Percentiles rank a stretch among this genome's conserved stretches.
Conservation (phyloP, 2,797 vertebrate genomes). For the Echeneis naucrates region DNA sequence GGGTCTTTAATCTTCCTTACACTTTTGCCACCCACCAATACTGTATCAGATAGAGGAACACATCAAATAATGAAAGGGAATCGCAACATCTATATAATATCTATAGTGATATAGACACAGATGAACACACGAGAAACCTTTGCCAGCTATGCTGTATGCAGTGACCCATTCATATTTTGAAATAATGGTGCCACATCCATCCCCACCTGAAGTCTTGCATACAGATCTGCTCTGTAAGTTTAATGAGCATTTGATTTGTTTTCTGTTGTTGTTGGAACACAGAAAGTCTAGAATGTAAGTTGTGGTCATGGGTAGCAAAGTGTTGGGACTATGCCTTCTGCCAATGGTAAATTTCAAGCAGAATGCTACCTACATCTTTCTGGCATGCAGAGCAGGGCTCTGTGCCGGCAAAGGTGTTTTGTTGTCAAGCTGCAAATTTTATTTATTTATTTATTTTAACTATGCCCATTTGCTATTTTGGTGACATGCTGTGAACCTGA, state of each 20-base stretch:
- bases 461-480: conserved; percentile 32
- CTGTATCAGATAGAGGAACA: conserved; percentile 31
- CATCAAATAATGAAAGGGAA: conserved; percentile 27
- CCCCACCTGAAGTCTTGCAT: not conserved
- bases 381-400: not conserved
- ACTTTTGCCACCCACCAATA: conserved; percentile 1
- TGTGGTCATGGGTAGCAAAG: not conserved
- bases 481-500: conserved; percentile 58
- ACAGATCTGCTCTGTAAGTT: conserved; percentile 1
- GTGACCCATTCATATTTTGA: conserved; percentile 10
- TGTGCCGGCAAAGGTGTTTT: conserved; percentile 14
- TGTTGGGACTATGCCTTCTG: too few species aligned
- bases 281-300: not conserved
- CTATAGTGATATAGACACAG: too few species aligned
- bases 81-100: conserved; percentile 34
- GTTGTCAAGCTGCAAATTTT: conserved; percentile 9
- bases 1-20: conserved; percentile 1
- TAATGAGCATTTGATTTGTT: conserved; percentile 17
- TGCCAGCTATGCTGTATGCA: conserved; percentile 6
- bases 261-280: not conserved
- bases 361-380: conserved; percentile 8
- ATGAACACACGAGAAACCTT: too few species aligned
- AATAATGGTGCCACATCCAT: conserved; percentile 12
- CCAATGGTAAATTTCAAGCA: too few species aligned
- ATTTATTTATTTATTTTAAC: conserved; percentile 7